Conservation (phyloP, 1,140 invertebrate genomes). For the Oncopodura yosiiana region DNA sequence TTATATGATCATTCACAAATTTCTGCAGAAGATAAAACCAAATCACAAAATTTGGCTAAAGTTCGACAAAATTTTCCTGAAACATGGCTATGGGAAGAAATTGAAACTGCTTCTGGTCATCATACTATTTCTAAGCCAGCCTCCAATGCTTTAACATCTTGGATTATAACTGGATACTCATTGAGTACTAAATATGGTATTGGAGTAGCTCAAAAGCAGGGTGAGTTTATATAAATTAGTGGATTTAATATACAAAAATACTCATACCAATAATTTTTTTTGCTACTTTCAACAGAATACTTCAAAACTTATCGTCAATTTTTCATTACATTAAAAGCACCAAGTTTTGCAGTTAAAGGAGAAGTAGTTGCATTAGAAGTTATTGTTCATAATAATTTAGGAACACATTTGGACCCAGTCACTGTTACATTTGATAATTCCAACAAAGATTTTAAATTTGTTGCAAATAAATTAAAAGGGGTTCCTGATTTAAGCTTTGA, state of each 20-base stretch:
- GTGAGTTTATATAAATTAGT: no score
- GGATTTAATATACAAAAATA: no score
- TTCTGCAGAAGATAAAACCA: neutral
- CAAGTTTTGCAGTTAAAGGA: constrained; percentile 21
- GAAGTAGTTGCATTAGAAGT: constrained; percentile 48
- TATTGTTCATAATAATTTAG: constrained; percentile 61
- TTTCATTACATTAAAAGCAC: constrained; percentile 18
- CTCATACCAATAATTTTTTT: no score
- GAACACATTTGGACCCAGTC: neutral
- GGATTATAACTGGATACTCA: constrained; percentile 85
- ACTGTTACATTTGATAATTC: constrained; percentile 9
- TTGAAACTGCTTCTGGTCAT: constrained; percentile 43
- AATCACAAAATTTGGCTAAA: constrained; percentile 23
- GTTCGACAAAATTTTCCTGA: constrained; percentile 53
- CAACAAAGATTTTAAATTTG: constrained; percentile 1
- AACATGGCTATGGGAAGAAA: constrained; percentile 53
- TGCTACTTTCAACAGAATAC: neutral
- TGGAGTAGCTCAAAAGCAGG: constrained; percentile 7
- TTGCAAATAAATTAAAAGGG: neutral
- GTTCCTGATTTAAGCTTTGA: no score
- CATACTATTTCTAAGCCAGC: constrained; percentile 47
- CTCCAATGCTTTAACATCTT: constrained; percentile 83
- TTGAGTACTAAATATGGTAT: constrained; percentile 60
- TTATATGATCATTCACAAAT: no score
- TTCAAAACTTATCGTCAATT: constrained; percentile 21